These are phyloP conservation scores for Acrobasis consociella DNA, from an alignment of 2,888 invertebrate genomes.

Conservation along the genomic window DNA sequence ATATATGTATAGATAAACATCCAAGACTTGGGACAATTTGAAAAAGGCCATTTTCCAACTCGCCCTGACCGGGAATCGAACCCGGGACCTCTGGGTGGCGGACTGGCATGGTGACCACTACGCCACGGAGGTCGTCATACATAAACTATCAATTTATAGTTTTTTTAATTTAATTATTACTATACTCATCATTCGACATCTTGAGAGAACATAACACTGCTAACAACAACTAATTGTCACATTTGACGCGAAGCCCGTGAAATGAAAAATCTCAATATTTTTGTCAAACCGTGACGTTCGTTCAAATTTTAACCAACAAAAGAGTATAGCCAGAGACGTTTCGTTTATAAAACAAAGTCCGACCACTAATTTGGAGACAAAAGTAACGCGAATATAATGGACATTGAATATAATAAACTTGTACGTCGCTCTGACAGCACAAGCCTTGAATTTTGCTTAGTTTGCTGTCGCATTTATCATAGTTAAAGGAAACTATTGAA, in stretches of 20 bases:
- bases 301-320: slow-evolving; percentile 9
- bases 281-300: slow-evolving; percentile 10
- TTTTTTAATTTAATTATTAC: no score
- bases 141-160: no score
- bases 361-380: slow-evolving; percentile 9
- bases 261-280: slow-evolving; percentile 6
- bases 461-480: not conserved
- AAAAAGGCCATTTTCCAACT: no score
- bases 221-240: slow-evolving; percentile 15
- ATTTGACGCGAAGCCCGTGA: slow-evolving; percentile 8
- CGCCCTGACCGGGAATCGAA: no score
- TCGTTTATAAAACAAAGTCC: slow-evolving; percentile 16
- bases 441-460: slow-evolving; percentile 13
- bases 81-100: no score
- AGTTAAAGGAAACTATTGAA: no score
- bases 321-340: slow-evolving; percentile 7
- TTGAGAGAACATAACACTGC: no score
- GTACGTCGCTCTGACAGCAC: not conserved
- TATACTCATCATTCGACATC: no score
- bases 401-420: slow-evolving; percentile 8
- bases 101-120: no score
- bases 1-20: no score
- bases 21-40: no score
- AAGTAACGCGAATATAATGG: slow-evolving; percentile 17
- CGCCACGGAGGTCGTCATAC: no score